Evolutionary conservation across 2,113 vertebrate genomes (phyloP), one percentile per base, ranked within the genome.

Genomic region (Lampris incognitus): DNA sequence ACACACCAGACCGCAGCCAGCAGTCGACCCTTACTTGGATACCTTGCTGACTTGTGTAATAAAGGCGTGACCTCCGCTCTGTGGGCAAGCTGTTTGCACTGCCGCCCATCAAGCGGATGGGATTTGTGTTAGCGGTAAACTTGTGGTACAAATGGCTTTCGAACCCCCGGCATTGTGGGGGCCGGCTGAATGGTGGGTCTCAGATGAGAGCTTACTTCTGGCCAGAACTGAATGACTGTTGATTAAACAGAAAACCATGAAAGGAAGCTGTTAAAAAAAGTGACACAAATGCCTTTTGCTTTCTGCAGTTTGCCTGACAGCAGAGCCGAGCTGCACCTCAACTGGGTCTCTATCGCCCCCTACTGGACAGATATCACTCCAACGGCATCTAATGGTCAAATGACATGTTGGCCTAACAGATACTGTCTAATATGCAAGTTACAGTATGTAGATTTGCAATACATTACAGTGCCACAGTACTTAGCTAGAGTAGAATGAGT

Each of bases 331-430:
- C 2, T 0, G 13, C 13, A 11, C n/a, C 6, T 44, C n/a, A 11
- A 68, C 81, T 51, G 13, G 67, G 76, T 76, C 86, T 88, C 83
- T 63, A 89, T 75, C 89, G 85, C 88, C 88, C 88, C 87, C 89
- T 90, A 61, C 72, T 90, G 88, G 89, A 81, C 9, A 74, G 49
- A 48, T 0, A 11, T 6, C 3, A 7, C 9, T 11, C 72, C 13
- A 3, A 56, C 75, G 59, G 8, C 9, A 69, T 40, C 49, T 9
- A 40, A 48, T 2, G 8, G 50, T 83, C 67, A 60, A 63, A 76
- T 11, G 74, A 66, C 78, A 81, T 69, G 74, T 24, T 24, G 24
- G 24, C 24, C 24, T 24, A 24, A 24, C 24, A 24, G 24, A 24
- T 24, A 24, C 24, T 24, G 24, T 24, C 24, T 24, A 24, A 24